Conservation (phyloP, 1,140 invertebrate genomes). For the Eupeodes corollae region DNA sequence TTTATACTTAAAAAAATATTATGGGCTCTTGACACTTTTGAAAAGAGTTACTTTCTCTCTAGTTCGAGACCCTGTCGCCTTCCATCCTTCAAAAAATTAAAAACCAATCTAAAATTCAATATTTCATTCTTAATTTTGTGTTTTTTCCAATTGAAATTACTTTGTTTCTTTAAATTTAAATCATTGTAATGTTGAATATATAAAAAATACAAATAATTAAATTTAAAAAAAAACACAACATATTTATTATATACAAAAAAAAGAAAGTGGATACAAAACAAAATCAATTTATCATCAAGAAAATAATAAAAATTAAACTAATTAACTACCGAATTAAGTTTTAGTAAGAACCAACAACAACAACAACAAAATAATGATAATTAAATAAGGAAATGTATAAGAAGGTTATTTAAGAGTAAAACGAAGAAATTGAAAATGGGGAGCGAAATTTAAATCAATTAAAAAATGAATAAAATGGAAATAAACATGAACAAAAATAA, state of each 20-base stretch:
- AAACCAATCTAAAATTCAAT: no score
- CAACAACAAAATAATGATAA: not conserved
- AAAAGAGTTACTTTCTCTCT: no score
- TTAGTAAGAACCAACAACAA: not conserved
- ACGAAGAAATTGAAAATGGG: not conserved
- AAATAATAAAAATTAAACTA: slow-evolving; percentile 4
- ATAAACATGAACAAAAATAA: slow-evolving; percentile 12
- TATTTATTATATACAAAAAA: not conserved
- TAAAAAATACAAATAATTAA: not conserved
- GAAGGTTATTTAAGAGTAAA: not conserved
- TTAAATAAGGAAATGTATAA: not conserved
- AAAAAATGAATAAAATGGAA: slow-evolving; percentile 7
- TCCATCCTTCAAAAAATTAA: no score
- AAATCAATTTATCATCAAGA: slow-evolving; percentile 27
- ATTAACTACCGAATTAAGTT: slow-evolving; percentile 7
- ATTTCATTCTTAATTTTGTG: no score
- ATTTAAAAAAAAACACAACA: not conserved
- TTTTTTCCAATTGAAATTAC: no score
- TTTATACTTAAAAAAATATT: no score
- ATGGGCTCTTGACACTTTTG: no score
- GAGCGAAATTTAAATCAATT: not conserved
- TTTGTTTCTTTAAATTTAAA: no score
- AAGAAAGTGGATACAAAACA: not conserved
- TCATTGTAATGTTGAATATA: no score
- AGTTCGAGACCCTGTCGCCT: no score